These are phyloP conservation scores for Hydrotaea diabolus DNA, from an alignment of 2,888 invertebrate genomes.

Conservation along the genomic window DNA sequence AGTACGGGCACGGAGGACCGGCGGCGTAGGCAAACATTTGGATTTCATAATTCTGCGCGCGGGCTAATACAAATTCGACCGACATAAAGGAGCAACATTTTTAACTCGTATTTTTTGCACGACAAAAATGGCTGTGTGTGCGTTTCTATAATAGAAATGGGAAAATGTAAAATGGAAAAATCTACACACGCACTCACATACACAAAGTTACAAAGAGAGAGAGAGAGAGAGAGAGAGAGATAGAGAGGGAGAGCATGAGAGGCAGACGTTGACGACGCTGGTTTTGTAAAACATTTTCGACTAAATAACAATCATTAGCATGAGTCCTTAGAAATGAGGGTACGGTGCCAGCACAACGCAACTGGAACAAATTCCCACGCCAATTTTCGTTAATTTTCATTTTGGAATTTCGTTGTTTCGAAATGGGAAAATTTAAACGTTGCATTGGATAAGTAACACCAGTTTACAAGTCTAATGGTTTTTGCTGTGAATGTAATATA, in stretches of 20 bases:
- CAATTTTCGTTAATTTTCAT: background rate
- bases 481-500: no score
- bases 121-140: background rate
- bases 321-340: slow-evolving; percentile 32
- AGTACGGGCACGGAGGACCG: background rate
- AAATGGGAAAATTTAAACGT: background rate
- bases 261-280: background rate
- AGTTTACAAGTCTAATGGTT: background rate
- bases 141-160: background rate
- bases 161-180: background rate
- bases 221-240: no score
- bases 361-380: slow-evolving; percentile 1
- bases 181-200: no score
- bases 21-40: background rate
- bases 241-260: no score
- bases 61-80: background rate
- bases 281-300: slow-evolving; percentile 38
- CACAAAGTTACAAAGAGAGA: no score
- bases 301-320: slow-evolving; percentile 51
- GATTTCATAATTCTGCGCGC: background rate
- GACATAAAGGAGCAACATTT: background rate
- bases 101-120: background rate
- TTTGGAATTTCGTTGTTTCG: background rate
- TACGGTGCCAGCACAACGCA: background rate
- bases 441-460: background rate